These are phyloP conservation scores for Sphenopsis melanotis DNA, from an alignment of 2,797 vertebrate genomes.

Conservation along the genomic window DNA sequence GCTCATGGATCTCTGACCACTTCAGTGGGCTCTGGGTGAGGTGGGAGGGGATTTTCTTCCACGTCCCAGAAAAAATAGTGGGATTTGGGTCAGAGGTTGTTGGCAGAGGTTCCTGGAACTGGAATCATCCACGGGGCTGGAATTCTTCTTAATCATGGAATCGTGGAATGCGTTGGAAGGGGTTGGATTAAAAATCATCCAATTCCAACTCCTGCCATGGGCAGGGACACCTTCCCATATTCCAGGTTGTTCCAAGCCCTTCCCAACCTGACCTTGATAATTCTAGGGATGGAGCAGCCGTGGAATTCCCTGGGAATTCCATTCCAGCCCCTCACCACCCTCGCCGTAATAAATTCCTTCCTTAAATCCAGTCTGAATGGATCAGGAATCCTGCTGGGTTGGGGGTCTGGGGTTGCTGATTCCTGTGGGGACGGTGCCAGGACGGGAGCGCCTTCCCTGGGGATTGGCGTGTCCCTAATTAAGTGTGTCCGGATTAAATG, in stretches of 20 bases:
- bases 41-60: neutral
- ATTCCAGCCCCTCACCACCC: neutral
- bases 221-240: neutral
- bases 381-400: neutral
- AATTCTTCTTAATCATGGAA: neutral
- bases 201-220: neutral
- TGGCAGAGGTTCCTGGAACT: neutral
- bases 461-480: neutral
- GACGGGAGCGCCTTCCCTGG: accelerated
- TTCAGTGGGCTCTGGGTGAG: accelerated
- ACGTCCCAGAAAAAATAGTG: neutral
- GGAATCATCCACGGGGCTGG: accelerated
- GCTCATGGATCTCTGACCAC: accelerated
- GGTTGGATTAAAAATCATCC: neutral
- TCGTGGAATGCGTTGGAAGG: neutral
- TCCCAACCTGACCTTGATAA: neutral
- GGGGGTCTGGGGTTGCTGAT: neutral
- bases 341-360: accelerated
- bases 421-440: neutral
- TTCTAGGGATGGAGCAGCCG: neutral
- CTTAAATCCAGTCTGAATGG: neutral
- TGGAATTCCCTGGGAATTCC: neutral
- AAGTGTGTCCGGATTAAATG: neutral
- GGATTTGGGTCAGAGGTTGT: neutral
- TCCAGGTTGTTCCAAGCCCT: neutral